Conservation (phyloP, 2,888 invertebrate species). For the Drosophila ustulata region DNA sequence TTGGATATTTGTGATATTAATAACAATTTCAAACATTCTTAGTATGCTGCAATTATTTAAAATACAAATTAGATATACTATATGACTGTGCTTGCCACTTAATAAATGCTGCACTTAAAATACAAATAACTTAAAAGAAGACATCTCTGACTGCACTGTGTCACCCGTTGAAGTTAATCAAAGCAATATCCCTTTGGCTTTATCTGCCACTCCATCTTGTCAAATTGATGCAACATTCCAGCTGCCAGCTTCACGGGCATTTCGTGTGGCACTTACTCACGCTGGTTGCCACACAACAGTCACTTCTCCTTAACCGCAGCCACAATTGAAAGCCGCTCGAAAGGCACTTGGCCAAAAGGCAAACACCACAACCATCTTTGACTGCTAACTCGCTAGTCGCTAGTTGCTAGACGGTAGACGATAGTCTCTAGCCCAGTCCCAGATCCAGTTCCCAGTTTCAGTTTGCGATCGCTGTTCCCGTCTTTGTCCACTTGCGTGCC, state of each 20-base stretch:
- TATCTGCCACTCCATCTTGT: conserved; percentile 2
- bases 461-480: conserved; percentile 8
- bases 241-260: conserved; percentile 26
- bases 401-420: neutral
- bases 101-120: no score
- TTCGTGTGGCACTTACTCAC: conserved; percentile 9
- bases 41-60: no score
- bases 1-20: no score
- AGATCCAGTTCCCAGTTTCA: conserved; percentile 4
- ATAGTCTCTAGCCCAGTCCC: neutral
- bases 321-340: conserved; percentile 45
- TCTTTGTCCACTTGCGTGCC: conserved; percentile 50
- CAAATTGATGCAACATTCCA: conserved; percentile 21
- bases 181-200: neutral
- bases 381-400: neutral
- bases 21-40: no score
- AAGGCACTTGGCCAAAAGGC: conserved; percentile 61
- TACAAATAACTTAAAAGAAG: no score
- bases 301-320: conserved; percentile 17
- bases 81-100: no score
- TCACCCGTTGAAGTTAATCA: neutral
- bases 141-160: neutral
- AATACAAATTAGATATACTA: no score
- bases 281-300: conserved; percentile 37
- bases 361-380: conserved; percentile 1